phyloP scores from a whole-genome alignment of 2,113 vertebrate species.

The Prolemur simus region DNA sequence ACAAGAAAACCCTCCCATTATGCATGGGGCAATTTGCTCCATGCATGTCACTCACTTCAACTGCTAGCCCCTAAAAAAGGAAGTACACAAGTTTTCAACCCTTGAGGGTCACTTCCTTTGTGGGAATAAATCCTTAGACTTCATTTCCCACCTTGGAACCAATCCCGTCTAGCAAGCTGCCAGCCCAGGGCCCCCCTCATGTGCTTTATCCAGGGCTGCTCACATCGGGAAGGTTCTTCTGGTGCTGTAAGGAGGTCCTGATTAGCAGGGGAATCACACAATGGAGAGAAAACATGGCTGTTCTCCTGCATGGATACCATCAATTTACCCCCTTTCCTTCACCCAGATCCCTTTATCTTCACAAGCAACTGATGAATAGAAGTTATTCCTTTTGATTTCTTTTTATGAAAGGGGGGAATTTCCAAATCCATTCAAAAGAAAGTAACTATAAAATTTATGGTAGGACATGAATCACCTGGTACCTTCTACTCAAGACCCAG shows the following conservation, averaged over 20 bases:
- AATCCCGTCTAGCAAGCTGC: background rate
- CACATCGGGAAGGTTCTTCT: background rate
- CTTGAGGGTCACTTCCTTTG: slow-evolving; percentile 36
- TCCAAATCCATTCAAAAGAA: slow-evolving; percentile 65
- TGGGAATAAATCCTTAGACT: slow-evolving; percentile 43
- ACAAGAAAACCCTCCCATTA: background rate
- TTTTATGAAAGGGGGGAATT: slow-evolving; percentile 54
- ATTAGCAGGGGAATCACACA: background rate
- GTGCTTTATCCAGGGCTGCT: background rate
- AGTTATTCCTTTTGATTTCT: slow-evolving; percentile 65
- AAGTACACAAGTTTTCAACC: background rate
- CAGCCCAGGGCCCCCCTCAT: background rate
- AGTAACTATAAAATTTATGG: slow-evolving; percentile 57
- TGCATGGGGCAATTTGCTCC: background rate
- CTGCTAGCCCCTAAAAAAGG: background rate
- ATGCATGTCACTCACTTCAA: background rate
- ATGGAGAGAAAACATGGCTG: slow-evolving; percentile 51
- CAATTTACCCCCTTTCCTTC: slow-evolving; percentile 12
- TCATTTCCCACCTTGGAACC: background rate
- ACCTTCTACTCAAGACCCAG: slow-evolving; percentile 66
- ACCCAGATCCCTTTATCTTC: slow-evolving; percentile 40
- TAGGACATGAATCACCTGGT: slow-evolving; percentile 58
- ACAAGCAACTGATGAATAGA: slow-evolving; percentile 68
- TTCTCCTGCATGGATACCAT: slow-evolving; percentile 18
- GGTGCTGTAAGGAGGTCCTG: background rate